These are phyloP conservation scores for Boloria selene DNA, from an alignment of 2,888 invertebrate species.

Conservation along the genomic window DNA sequence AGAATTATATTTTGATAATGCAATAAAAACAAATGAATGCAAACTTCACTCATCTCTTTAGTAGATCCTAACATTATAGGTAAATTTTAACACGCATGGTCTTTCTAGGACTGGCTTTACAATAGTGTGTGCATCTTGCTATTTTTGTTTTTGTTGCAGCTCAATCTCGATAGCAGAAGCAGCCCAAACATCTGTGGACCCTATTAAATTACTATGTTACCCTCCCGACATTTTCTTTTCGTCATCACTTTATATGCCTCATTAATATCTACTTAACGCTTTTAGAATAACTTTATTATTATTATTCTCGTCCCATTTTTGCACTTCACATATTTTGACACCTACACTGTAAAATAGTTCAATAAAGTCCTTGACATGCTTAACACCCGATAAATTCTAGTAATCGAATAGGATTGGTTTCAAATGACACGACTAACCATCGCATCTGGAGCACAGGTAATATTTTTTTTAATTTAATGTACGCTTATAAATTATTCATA, in stretches of 20 bases:
- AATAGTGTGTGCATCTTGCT: constrained; percentile 75
- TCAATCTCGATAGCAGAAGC: constrained; percentile 69
- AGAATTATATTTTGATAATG: background rate
- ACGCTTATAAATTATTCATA: constrained; percentile 46
- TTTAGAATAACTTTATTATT: constrained; percentile 12
- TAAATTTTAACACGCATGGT: constrained; percentile 38
- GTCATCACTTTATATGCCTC: constrained; percentile 32
- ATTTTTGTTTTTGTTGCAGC: constrained; percentile 79
- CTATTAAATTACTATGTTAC: constrained; percentile 59
- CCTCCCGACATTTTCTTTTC: constrained; percentile 41
- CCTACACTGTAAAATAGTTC: constrained; percentile 26
- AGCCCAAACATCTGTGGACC: constrained; percentile 63
- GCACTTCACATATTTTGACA: constrained; percentile 29
- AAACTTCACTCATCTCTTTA: constrained; percentile 11
- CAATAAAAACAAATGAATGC: background rate
- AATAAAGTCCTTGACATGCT: constrained; percentile 15
- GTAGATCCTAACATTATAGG: background rate
- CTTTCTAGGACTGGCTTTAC: constrained; percentile 54
- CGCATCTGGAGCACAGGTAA: constrained; percentile 71
- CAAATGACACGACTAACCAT: constrained; percentile 54
- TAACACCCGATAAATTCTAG: constrained; percentile 24
- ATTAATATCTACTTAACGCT: constrained; percentile 9
- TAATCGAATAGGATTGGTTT: constrained; percentile 39
- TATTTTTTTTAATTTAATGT: constrained; percentile 51
- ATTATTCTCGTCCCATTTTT: constrained; percentile 20